A percentile compares a stretch with the other conserved stretches of the same genome.
These are phyloP conservation scores for Chaetorhynchus papuensis DNA, from an alignment of 2,113 vertebrate species.

Conservation along the genomic window DNA sequence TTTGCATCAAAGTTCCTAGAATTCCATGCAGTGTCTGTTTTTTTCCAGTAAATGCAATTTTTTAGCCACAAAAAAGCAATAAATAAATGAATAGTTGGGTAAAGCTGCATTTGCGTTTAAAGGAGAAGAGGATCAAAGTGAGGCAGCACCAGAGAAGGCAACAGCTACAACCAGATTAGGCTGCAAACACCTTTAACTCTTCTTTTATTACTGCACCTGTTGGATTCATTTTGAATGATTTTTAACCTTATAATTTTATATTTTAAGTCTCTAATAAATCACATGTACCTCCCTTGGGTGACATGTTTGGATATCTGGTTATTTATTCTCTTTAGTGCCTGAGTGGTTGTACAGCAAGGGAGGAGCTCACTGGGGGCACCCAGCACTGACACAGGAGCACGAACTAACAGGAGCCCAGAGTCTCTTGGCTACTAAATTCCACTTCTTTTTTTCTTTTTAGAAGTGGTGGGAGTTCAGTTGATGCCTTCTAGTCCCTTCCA, in stretches of 20 bases:
- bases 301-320: slow-evolving; percentile 12
- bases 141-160: background rate
- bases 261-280: slow-evolving; percentile 20
- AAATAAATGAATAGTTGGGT: slow-evolving; percentile 39
- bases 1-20: slow-evolving; percentile 30
- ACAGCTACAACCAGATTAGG: background rate
- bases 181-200: background rate
- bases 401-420: background rate
- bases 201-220: background rate
- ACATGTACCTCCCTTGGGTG: background rate
- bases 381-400: background rate
- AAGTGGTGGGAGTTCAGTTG: background rate
- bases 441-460: background rate
- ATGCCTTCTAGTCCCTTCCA: background rate
- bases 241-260: slow-evolving; percentile 11
- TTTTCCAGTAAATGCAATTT: slow-evolving; percentile 28
- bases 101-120: slow-evolving; percentile 18
- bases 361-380: background rate
- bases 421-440: background rate
- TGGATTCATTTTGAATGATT: slow-evolving; percentile 25
- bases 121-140: background rate
- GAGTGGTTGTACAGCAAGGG: background rate
- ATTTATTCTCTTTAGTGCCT: slow-evolving; percentile 21
- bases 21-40: background rate
- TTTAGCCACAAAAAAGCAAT: slow-evolving; percentile 6